Evolutionary conservation across 2,113 vertebrate genomes (phyloP).

Genomic region (Accipiter virgatus): DNA sequence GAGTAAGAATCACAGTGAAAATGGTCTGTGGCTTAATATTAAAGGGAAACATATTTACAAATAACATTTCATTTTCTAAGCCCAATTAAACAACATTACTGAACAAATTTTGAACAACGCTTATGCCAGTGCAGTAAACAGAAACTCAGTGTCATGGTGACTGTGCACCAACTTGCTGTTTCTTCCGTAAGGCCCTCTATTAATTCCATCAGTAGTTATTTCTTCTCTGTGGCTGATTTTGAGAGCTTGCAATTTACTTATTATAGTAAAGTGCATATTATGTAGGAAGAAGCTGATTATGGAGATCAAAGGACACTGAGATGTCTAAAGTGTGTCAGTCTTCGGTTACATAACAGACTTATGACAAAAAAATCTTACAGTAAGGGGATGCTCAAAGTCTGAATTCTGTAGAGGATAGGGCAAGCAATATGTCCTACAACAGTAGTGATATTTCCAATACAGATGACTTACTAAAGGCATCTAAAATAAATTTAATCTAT

Average conservation of each 20-base stretch:
- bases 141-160: neutral
- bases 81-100: neutral
- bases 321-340: neutral
- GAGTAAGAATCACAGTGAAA: neutral
- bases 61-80: neutral
- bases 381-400: neutral
- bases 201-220: neutral
- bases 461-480: neutral
- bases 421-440: neutral
- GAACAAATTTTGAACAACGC: neutral
- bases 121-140: neutral
- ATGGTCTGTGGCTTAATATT: neutral
- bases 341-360: neutral
- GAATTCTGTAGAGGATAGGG: neutral
- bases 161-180: neutral
- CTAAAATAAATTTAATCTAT: neutral
- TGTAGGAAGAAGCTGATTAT: neutral
- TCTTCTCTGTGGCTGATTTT: neutral
- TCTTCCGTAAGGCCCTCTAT: neutral
- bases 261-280: neutral
- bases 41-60: slow-evolving; percentile 24
- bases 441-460: neutral
- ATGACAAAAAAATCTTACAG: neutral
- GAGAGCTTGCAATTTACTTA: slow-evolving; percentile 19
- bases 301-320: neutral